Base-by-base conservation (phyloP, 2,888 invertebrate genomes). In the Erpobdella octoculata region DNA sequence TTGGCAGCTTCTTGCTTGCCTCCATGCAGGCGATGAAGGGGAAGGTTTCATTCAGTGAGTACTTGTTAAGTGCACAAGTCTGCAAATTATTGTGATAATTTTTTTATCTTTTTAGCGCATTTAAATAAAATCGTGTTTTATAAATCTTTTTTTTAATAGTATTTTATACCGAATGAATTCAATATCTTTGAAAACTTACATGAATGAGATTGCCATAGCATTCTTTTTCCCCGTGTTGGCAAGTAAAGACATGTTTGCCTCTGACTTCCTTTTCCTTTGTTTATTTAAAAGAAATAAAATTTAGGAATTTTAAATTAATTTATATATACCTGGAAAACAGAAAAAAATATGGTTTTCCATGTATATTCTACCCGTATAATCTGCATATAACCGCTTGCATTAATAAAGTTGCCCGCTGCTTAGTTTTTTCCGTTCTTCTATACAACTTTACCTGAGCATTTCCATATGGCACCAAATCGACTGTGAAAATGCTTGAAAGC, bases 161-260 rank as follows among this genome's bases (percentile, higher is more conserved):
- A n/a, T n/a, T n/a, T n/a, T n/a, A n/a, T n/a, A n/a, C n/a, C n/a
- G n/a, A n/a, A n/a, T n/a, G n/a, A n/a, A n/a, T n/a, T n/a, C n/a
- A n/a, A n/a, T n/a, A n/a, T n/a, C n/a, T n/a, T n/a, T n/a, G 70
- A 33, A 25, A 72, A 18, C 74, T 73, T 70, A 82, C 82, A 77
- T 81, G 79, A 66, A 82, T 78, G 0, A 81, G 4, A 74, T 83
- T 83, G 25, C 81, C 82, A 4, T 76, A 66, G 75, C 83, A 83
- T 73, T 83, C 83, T 18, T 79, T 68, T 64, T 78, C 66, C 4
- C 83, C 83, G 76, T 83, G 83, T 69, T 83, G 83, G 77, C 83
- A 83, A 1, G 73, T 62, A 76, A 81, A 83, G 69, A 75, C 71
- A 79, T 79, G 82, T 36, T 76, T 73, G 12, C 74, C 75, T 4